phyloP scores from a whole-genome alignment of 1,140 invertebrate genomes.

The Tyrophagus putrescentiae region DNA sequence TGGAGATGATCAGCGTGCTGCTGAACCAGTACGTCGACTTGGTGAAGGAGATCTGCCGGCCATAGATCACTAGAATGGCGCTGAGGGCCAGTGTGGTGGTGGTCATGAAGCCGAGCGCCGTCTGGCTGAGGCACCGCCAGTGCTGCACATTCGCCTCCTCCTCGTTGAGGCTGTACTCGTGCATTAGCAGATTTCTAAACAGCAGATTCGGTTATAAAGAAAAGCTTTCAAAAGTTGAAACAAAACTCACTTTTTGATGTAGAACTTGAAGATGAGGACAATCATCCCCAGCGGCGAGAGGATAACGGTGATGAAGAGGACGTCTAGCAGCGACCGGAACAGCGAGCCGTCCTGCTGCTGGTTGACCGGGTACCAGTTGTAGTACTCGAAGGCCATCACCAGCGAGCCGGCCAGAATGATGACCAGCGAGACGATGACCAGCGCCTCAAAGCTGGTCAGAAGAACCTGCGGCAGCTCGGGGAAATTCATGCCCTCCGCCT shows the following conservation, averaged over 20 bases:
- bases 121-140: neutral
- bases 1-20: neutral
- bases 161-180: neutral
- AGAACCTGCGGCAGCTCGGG: neutral
- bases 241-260: neutral
- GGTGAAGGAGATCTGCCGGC: neutral
- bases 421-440: neutral
- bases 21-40: neutral
- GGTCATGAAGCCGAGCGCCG: neutral
- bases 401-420: neutral
- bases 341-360: neutral
- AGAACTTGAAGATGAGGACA: neutral
- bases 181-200: neutral
- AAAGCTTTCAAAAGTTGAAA: neutral
- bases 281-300: neutral
- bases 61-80: neutral
- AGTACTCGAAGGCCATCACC: neutral
- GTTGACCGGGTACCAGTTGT: neutral
- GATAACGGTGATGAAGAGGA: neutral
- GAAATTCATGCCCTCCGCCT: neutral
- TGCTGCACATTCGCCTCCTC: neutral
- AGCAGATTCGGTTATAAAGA: neutral
- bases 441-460: neutral
- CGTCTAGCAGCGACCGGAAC: conserved; percentile 4
- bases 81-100: neutral